Base-by-base conservation (phyloP, 1,140 invertebrate genomes). In the Drosophila varians region DNA sequence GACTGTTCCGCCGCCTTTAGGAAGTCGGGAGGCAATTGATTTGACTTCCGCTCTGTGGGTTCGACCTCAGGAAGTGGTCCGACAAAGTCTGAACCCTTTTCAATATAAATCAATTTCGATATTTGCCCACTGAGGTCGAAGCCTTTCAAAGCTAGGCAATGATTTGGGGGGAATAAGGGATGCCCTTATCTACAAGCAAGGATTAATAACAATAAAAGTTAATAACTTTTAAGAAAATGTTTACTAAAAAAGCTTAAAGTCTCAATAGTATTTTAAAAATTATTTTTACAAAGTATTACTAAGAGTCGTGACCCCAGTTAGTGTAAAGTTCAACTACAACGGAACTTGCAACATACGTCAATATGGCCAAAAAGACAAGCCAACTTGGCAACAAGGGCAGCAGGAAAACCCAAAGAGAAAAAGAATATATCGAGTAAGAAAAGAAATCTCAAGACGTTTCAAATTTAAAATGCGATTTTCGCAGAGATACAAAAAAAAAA, bases 81-180 rank as follows among this genome's bases (percentile, higher is more conserved):
- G 54, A 61, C 65, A 65, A 46, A 75, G 68, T 69, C 60, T 69
- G 82, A 87, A 75, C 53, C 61, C 83, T 71, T 75, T 87, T 87
- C 82, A 87, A 87, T 87, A 87, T 87, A 87, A 87, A 87, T 87
- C 82, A 87, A 87, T 87, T 87, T 78, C 74, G 80, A 87, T 86
- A 80, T 66, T 64, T 80, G 65, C 77, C 61, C 57, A 61, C 58
- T 26, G 60, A 18, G 60, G 40, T 31, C 25, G 9, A 21, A 58
- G 60, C 7, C 3, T 9, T 5, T 45, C 14, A 19, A 21, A 38
- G 34, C 42, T 28, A 4, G 1, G 2, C 7, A 1, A 34, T 1
- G 4, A 8, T 11, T 4, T 3, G 1, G 1, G 1, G 1, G 2
- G 28, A 28, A 16, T 16, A 28, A 16, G 0, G 1, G 12, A 61